Conservation (phyloP, 2,888 invertebrate species). For the Gortyna flavago region DNA sequence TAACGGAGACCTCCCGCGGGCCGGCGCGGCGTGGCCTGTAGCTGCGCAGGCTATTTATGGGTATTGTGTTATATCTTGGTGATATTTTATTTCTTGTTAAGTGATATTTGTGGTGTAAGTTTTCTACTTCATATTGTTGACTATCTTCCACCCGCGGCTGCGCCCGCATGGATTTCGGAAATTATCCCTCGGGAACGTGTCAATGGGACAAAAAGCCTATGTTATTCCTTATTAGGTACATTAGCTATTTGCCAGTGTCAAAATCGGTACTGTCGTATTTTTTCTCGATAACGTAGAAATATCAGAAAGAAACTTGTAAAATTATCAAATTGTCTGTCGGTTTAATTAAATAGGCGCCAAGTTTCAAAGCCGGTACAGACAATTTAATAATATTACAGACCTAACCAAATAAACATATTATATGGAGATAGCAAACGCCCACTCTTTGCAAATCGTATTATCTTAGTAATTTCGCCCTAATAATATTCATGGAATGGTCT, state of each 20-base stretch:
- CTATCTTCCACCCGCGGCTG: no score
- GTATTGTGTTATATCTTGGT: background rate
- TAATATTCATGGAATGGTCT: constrained; percentile 43
- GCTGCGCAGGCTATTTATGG: constrained; percentile 34
- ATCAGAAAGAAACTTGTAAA: background rate
- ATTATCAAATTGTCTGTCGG: background rate
- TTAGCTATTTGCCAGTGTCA: background rate
- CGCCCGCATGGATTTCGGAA: background rate
- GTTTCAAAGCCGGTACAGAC: background rate
- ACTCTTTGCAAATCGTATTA: constrained; percentile 32
- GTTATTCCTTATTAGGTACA: background rate
- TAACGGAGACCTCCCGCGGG: constrained; percentile 24
- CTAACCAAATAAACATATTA: background rate
- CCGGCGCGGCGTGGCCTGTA: background rate
- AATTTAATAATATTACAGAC: background rate
- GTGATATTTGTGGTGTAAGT: constrained; percentile 8
- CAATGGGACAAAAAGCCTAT: background rate
- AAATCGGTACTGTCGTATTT: background rate
- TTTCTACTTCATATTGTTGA: background rate
- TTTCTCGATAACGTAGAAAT: background rate
- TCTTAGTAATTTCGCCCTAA: constrained; percentile 38
- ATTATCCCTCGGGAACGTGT: background rate
- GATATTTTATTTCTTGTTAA: constrained; percentile 23
- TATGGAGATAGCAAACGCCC: constrained; percentile 20
- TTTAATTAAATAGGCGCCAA: background rate